Conservation (phyloP, 2,113 vertebrate species). For the Cyprinodon tularosa region DNA sequence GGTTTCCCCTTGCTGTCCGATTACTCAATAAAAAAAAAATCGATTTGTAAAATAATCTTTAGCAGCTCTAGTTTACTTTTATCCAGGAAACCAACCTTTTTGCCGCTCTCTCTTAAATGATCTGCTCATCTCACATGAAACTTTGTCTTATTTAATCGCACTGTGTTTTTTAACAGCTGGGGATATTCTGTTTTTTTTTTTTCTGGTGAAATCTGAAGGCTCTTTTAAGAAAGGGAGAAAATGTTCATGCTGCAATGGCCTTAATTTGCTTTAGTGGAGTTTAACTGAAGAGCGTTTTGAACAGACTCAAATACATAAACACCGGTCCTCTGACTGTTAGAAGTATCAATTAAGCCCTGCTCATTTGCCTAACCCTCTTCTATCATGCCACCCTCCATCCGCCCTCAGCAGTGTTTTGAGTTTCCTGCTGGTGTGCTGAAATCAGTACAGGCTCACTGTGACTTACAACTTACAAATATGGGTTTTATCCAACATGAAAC, state of each 20-base stretch:
- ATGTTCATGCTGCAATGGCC: slow-evolving; percentile 32
- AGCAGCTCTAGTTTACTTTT: no score
- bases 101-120: slow-evolving; percentile 61
- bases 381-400: slow-evolving; percentile 57
- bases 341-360: slow-evolving; percentile 77
- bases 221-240: slow-evolving; percentile 13
- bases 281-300: slow-evolving; percentile 73
- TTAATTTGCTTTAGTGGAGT: slow-evolving; percentile 69
- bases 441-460: slow-evolving; percentile 54
- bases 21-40: no score
- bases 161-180: not conserved
- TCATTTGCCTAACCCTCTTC: slow-evolving; percentile 77
- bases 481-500: not conserved
- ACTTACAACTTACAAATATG: not conserved
- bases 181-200: no score
- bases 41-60: no score
- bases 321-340: slow-evolving; percentile 67
- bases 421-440: slow-evolving; percentile 55
- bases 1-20: no score
- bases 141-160: not conserved
- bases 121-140: slow-evolving; percentile 37
- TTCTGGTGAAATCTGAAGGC: not conserved
- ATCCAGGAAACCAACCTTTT: slow-evolving; percentile 27
- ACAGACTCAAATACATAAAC: slow-evolving; percentile 69
- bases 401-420: slow-evolving; percentile 64